Percentiles rank a stretch among this genome's conserved stretches.
phyloP scores from a whole-genome alignment of 2,113 vertebrate genomes.

The Neolamprologus fasciatus region DNA sequence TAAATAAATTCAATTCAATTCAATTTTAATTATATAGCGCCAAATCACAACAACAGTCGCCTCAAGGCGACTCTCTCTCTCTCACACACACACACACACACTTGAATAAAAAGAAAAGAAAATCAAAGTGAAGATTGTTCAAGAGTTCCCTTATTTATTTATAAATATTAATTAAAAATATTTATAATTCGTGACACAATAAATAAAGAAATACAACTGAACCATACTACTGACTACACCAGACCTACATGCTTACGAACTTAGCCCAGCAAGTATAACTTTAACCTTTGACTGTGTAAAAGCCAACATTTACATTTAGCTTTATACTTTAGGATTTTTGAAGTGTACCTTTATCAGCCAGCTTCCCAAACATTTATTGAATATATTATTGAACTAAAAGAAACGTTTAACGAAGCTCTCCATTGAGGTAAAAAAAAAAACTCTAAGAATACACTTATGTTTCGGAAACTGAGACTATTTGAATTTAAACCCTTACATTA shows the following conservation, averaged over 20 bases:
- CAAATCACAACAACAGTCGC: background rate
- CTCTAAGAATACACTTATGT: background rate
- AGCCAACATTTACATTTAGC: background rate
- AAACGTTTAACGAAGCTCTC: background rate
- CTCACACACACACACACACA: background rate
- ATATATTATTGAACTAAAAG: background rate
- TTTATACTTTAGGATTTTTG: background rate
- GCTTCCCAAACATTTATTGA: background rate
- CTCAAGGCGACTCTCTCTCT: background rate
- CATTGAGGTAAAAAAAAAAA: background rate
- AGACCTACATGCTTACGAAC: background rate
- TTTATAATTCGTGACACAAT: background rate
- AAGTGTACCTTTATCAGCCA: background rate
- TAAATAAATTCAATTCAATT: background rate
- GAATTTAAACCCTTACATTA: background rate
- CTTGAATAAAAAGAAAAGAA: background rate
- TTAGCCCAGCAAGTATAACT: background rate
- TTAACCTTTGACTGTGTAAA: background rate
- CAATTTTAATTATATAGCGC: background rate
- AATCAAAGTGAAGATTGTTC: background rate
- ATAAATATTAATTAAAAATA: background rate
- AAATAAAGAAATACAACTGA: background rate
- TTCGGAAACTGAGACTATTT: background rate
- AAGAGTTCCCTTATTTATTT: background rate
- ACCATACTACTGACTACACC: background rate